phyloP scores from a whole-genome alignment of 2,113 vertebrate species.

The Stictonetta naevosa region DNA sequence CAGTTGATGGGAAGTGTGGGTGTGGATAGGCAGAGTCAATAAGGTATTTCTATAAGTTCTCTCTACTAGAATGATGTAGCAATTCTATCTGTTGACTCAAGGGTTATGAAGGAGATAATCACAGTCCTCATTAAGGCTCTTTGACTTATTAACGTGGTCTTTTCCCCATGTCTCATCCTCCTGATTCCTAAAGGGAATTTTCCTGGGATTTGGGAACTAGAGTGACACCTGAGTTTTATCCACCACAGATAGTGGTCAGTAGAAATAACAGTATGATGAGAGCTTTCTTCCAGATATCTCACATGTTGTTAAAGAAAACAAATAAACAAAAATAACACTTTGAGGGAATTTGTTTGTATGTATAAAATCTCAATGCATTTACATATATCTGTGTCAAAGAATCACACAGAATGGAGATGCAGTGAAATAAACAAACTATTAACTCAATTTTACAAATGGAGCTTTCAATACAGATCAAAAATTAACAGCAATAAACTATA shows the following conservation, averaged over 20 bases:
- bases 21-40: neutral
- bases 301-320: neutral
- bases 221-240: neutral
- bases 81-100: neutral
- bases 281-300: neutral
- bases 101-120: neutral
- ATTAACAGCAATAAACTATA: neutral
- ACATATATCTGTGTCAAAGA: neutral
- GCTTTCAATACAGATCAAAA: neutral
- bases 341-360: neutral
- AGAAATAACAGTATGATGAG: neutral
- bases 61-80: neutral
- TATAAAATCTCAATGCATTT: neutral
- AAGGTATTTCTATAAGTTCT: rapidly evolving
- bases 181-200: neutral
- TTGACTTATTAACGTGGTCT: neutral
- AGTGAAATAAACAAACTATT: neutral
- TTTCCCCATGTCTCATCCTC: neutral
- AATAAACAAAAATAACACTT: neutral
- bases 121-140: neutral
- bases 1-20: rapidly evolving
- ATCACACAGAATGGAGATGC: neutral
- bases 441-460: neutral
- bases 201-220: neutral
- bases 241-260: neutral